Evolutionary conservation across 2,113 vertebrate species (phyloP).

Genomic region (Miniopterus natalensis): DNA sequence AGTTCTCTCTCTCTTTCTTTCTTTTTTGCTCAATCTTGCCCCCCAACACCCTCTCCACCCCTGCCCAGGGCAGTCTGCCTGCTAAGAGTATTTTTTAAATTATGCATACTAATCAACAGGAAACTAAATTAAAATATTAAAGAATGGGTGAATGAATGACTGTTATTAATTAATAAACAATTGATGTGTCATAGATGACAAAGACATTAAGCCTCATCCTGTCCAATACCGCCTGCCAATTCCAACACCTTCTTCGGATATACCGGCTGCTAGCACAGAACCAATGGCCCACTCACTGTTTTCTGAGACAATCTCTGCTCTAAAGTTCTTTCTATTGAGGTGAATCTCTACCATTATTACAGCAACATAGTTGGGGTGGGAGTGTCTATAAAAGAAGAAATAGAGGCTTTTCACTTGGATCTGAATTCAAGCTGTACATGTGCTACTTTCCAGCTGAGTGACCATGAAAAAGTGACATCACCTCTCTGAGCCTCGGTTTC

Average conservation of each 20-base stretch:
- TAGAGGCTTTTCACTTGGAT: background rate
- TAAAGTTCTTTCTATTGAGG: background rate
- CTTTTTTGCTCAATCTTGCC: too few relatives aligned
- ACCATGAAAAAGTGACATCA: background rate
- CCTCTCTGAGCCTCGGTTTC: background rate
- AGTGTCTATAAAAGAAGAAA: background rate
- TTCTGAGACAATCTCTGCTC: background rate
- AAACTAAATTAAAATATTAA: background rate
- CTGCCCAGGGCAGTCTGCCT: too few relatives aligned
- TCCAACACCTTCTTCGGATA: background rate
- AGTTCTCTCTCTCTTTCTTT: too few relatives aligned
- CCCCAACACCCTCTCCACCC: too few relatives aligned
- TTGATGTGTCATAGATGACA: background rate
- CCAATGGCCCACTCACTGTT: rapidly evolving
- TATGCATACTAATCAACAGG: background rate
- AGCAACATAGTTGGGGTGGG: background rate
- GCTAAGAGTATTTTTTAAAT: background rate
- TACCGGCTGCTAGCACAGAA: background rate
- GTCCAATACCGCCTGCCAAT: background rate
- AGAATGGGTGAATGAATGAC: background rate
- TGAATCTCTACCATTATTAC: background rate
- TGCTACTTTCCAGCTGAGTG: background rate
- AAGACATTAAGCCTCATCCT: background rate
- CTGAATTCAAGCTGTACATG: background rate
- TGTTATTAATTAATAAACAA: background rate